These are phyloP conservation scores for Montifringilla adamsi DNA, from an alignment of 2,113 vertebrate species.

Conservation along the genomic window DNA sequence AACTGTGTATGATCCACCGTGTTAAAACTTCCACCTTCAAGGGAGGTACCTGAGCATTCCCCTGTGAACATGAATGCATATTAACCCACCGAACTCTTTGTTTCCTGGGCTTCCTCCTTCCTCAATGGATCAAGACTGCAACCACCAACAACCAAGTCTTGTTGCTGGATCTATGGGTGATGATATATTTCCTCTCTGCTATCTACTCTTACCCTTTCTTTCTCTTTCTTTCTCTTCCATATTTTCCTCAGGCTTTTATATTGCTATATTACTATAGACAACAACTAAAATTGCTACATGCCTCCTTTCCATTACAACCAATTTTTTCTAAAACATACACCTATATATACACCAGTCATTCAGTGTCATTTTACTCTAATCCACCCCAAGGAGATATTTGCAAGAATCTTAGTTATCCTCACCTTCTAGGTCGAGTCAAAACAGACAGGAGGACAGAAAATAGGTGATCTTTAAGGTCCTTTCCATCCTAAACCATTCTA, in stretches of 20 bases:
- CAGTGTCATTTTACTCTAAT: not conserved
- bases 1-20: not conserved
- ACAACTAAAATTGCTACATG: no score
- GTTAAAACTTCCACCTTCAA: not conserved
- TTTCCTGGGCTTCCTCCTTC: not conserved
- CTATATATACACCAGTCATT: not conserved
- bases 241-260: not conserved
- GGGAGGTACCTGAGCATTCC: not conserved
- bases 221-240: not conserved
- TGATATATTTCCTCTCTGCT: not conserved
- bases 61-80: not conserved
- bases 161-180: not conserved
- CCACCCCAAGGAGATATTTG: not conserved
- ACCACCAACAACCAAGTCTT: not conserved
- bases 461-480: not conserved
- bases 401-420: not conserved
- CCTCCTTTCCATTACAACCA: not conserved
- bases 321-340: not conserved
- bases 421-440: not conserved
- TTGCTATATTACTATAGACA: not conserved
- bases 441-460: not conserved
- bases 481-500: not conserved
- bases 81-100: not conserved
- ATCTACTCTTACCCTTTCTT: not conserved
- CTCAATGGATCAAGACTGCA: not conserved